Conservation (phyloP, 2,888 invertebrate genomes). For the Linnaemya tessellans region DNA sequence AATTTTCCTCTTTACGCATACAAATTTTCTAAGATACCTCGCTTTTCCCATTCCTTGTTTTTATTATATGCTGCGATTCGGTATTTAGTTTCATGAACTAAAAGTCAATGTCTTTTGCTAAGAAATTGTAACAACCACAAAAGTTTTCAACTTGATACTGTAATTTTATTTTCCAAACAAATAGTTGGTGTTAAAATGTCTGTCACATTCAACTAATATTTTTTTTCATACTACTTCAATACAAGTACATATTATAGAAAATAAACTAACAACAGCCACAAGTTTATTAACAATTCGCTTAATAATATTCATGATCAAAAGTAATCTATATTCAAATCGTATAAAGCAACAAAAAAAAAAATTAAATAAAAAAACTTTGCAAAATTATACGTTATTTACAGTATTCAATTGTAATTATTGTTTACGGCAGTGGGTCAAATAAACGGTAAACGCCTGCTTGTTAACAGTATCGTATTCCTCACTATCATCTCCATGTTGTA, state of each 20-base stretch:
- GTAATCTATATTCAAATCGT: background rate
- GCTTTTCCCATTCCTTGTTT: background rate
- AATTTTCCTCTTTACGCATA: too few species aligned
- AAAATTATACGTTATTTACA: constrained; percentile 39
- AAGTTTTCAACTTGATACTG: constrained; percentile 36
- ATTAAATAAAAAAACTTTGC: background rate
- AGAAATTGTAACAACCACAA: constrained; percentile 21
- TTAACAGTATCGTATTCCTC: constrained; percentile 68
- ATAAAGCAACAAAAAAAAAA: background rate
- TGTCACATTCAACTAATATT: constrained; percentile 27
- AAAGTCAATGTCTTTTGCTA: constrained; percentile 50
- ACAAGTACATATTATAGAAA: background rate
- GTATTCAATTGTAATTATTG: constrained; percentile 64
- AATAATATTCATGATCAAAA: constrained; percentile 9
- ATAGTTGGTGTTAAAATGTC: constrained; percentile 55
- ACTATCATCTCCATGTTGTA: constrained; percentile 34
- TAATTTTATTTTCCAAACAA: constrained; percentile 42
- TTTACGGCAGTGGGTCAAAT: constrained; percentile 73
- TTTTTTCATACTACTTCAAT: background rate
- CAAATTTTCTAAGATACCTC: background rate
- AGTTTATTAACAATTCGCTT: background rate
- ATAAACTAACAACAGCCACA: constrained; percentile 5
- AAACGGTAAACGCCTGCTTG: constrained; percentile 74
- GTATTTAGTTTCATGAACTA: background rate
- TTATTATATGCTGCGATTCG: background rate